phyloP scores from a whole-genome alignment of 1,140 invertebrate genomes.

The Lepidotrigona ventralis region DNA sequence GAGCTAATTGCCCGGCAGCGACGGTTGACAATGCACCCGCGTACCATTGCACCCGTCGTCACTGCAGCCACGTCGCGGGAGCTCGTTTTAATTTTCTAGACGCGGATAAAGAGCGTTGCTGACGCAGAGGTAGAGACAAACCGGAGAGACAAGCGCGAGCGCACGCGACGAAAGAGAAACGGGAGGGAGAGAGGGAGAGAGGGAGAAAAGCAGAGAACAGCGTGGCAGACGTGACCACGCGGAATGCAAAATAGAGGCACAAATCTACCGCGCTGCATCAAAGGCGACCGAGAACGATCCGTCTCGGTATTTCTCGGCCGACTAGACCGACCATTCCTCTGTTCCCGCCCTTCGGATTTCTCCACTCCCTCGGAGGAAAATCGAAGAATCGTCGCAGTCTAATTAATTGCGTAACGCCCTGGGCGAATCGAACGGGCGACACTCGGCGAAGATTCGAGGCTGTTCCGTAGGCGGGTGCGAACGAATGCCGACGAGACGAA shows the following conservation, averaged over 20 bases:
- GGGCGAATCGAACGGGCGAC: conserved; percentile 48
- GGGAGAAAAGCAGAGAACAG: no score
- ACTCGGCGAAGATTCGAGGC: conserved; percentile 41
- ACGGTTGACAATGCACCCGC: conserved; percentile 63
- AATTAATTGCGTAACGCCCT: conserved; percentile 65
- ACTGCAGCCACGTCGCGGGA: conserved; percentile 7
- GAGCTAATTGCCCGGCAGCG: conserved; percentile 65
- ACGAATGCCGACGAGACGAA: conserved; percentile 24
- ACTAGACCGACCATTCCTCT: neutral
- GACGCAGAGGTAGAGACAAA: no score
- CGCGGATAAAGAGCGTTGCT: conserved; percentile 30
- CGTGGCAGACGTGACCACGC: conserved; percentile 65
- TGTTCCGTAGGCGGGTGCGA: neutral
- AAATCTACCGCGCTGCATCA: conserved; percentile 66
- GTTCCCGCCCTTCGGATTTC: neutral
- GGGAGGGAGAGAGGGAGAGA: no score
- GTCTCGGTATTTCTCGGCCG: conserved; percentile 66
- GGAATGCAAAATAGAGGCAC: conserved; percentile 75
- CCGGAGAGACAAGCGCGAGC: neutral
- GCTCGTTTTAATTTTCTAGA: conserved; percentile 66
- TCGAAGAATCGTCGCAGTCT: conserved; percentile 55
- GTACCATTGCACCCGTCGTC: conserved; percentile 20
- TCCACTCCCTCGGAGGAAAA: conserved; percentile 48
- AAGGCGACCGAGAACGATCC: conserved; percentile 60
- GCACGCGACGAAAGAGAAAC: conserved; percentile 7